Conservation (phyloP, 2,888 invertebrate species). For the Hedya salicella region DNA sequence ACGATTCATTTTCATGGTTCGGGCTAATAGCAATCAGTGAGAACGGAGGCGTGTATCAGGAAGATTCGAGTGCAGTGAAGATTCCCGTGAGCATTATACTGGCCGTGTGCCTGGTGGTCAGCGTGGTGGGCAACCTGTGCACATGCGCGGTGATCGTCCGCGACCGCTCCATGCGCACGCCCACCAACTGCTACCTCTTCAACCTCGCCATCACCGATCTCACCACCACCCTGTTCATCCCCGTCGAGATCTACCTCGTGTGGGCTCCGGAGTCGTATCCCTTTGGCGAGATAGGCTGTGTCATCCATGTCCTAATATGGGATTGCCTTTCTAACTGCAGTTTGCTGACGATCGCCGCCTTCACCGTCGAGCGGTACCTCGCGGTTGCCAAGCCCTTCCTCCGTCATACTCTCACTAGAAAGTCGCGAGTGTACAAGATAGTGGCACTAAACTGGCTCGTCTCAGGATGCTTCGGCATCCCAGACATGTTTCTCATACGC, state of each 20-base stretch:
- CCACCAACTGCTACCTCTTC: slow-evolving; percentile 92
- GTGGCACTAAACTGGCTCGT: slow-evolving; percentile 89
- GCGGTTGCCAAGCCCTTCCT: slow-evolving; percentile 94
- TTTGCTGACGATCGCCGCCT: slow-evolving; percentile 93
- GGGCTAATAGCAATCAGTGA: slow-evolving; percentile 70
- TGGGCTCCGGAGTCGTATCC: slow-evolving; percentile 91
- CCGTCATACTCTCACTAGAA: slow-evolving; percentile 90
- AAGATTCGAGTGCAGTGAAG: slow-evolving; percentile 85
- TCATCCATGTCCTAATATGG: slow-evolving; percentile 89
- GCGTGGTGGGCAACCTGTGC: slow-evolving; percentile 89
- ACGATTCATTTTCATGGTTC: slow-evolving; percentile 67
- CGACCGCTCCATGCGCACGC: slow-evolving; percentile 91
- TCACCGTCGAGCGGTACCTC: slow-evolving; percentile 94
- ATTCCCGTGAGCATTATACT: slow-evolving; percentile 81
- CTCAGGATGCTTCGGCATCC: slow-evolving; percentile 88
- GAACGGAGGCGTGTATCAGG: slow-evolving; percentile 66
- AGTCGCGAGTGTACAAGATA: slow-evolving; percentile 91
- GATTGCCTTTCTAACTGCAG: slow-evolving; percentile 93
- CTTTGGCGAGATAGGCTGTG: slow-evolving; percentile 91
- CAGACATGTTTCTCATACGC: slow-evolving; percentile 83
- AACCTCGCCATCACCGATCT: slow-evolving; percentile 91
- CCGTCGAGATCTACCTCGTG: slow-evolving; percentile 90
- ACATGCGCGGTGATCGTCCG: slow-evolving; percentile 91
- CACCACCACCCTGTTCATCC: slow-evolving; percentile 88
- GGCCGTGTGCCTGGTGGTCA: slow-evolving; percentile 87